A percentile compares a stretch with the other conserved stretches of the same genome.
Evolutionary conservation across 2,797 vertebrate species (phyloP).

Genomic region (Ciconia nigra): DNA sequence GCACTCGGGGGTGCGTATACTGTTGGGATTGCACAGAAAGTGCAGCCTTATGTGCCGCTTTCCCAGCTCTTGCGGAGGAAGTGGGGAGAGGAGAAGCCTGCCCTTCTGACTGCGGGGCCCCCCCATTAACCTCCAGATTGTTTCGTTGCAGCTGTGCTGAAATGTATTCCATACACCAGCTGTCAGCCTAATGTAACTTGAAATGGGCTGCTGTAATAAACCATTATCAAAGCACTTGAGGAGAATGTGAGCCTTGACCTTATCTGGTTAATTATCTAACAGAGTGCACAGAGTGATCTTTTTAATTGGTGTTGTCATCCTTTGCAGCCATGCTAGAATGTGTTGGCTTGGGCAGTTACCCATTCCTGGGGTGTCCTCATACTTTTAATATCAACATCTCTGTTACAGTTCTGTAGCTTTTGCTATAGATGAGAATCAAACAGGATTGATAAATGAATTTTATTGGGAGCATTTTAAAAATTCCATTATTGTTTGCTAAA

Average conservation of each 20-base stretch:
- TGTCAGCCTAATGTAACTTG: constrained; percentile 51
- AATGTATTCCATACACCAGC: constrained; percentile 39
- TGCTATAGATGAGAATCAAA: not conserved
- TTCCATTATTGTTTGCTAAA: not conserved
- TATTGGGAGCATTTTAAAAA: not conserved
- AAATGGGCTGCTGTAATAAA: constrained; percentile 59
- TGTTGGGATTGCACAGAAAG: not conserved
- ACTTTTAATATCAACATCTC: not conserved
- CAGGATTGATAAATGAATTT: not conserved
- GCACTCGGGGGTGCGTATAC: accelerated
- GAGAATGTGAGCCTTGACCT: constrained; percentile 60
- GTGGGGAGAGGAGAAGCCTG: not conserved
- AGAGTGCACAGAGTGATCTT: constrained; percentile 32
- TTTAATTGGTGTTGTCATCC: constrained; percentile 52
- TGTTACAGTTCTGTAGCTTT: not conserved
- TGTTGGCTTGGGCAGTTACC: not conserved
- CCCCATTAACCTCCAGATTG: constrained; percentile 17
- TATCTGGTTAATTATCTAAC: constrained; percentile 62
- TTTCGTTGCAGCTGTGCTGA: constrained; percentile 16
- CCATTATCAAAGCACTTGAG: constrained; percentile 55
- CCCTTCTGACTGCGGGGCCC: not conserved
- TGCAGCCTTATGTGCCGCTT: not conserved
- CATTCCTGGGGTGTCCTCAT: not conserved
- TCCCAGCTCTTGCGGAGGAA: not conserved
- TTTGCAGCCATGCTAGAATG: not conserved